Evolutionary conservation across 2,113 vertebrate genomes (phyloP).

Genomic region (Dromiciops gliroides): DNA sequence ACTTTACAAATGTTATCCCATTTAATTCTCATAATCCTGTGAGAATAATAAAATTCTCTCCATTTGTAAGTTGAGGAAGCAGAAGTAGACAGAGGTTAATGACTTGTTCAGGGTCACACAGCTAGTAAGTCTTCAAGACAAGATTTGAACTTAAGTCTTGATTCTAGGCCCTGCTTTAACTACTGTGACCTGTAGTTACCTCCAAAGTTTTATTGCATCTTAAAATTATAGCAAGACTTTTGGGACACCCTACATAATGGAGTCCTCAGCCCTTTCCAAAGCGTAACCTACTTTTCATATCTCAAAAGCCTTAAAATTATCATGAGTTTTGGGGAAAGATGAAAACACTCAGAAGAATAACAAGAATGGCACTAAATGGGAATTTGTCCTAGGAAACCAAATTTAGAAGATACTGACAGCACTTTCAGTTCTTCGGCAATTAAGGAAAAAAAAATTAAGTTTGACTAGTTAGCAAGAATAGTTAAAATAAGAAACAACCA

Average conservation of each 20-base stretch:
- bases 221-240: not conserved
- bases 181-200: not conserved
- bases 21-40: not conserved
- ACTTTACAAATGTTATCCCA: not conserved
- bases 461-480: slow-evolving; percentile 7
- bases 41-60: not conserved
- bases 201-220: not conserved
- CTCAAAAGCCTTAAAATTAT: not conserved
- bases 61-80: not conserved
- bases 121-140: not conserved
- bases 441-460: not conserved
- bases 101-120: not conserved
- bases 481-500: not conserved
- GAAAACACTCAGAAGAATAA: not conserved
- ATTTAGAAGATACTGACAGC: not conserved
- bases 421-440: not conserved
- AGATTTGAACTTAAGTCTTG: not conserved
- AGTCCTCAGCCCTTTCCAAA: not conserved
- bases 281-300: not conserved
- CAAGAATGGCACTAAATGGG: not conserved
- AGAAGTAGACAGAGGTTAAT: not conserved
- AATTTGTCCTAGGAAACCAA: not conserved
- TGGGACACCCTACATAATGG: not conserved
- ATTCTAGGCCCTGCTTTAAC: not conserved
- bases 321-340: not conserved